phyloP scores from a whole-genome alignment of 2,888 invertebrate species.

The Steinernema carpocapsae region DNA sequence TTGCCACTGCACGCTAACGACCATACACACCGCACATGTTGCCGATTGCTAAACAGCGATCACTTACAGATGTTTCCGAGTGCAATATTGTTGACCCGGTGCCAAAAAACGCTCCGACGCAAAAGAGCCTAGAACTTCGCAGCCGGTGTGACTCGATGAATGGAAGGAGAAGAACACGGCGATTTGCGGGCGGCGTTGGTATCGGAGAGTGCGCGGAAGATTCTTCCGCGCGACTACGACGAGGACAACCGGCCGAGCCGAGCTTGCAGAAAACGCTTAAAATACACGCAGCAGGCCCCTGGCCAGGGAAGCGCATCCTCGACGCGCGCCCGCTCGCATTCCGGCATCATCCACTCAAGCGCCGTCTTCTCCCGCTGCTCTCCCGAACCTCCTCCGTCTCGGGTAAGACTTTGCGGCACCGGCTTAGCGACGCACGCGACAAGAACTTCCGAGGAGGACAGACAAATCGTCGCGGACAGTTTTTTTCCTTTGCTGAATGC shows the following conservation, averaged over 20 bases:
- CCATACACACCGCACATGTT: slow-evolving; percentile 29
- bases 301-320: background rate
- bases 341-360: slow-evolving; percentile 27
- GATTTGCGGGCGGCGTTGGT: background rate
- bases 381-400: background rate
- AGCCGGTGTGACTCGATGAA: slow-evolving; percentile 22
- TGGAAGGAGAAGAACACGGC: background rate
- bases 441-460: background rate
- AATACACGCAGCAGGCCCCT: background rate
- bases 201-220: background rate
- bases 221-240: no score
- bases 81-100: slow-evolving; percentile 21
- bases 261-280: slow-evolving; percentile 10
- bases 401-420: background rate
- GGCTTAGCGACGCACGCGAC: background rate
- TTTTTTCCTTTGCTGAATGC: background rate
- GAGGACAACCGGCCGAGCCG: background rate
- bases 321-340: slow-evolving; percentile 13
- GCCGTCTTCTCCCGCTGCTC: background rate
- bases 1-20: slow-evolving; percentile 30
- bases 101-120: slow-evolving; percentile 14
- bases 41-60: slow-evolving; percentile 23
- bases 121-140: slow-evolving; percentile 6
- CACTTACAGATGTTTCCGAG: slow-evolving; percentile 28
- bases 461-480: background rate